phyloP scores from a whole-genome alignment of 2,888 invertebrate genomes.

The Calameuta filiformis region DNA sequence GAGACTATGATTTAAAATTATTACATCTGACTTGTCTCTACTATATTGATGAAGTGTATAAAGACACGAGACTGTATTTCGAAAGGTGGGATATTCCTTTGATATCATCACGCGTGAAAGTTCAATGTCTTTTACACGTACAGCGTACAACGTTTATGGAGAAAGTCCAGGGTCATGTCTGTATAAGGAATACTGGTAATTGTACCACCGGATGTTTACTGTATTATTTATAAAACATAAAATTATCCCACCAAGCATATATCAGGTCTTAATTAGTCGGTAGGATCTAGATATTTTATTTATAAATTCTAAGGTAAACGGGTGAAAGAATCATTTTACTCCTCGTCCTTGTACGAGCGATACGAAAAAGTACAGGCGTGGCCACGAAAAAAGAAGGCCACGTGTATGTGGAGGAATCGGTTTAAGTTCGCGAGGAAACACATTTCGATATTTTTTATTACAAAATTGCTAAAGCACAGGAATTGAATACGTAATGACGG shows the following conservation, averaged over 20 bases:
- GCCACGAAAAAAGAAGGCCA: background rate
- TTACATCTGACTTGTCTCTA: background rate
- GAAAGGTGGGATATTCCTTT: background rate
- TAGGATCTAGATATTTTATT: background rate
- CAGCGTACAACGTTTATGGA: background rate
- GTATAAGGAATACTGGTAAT: background rate
- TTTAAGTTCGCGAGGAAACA: background rate
- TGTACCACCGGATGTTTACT: background rate
- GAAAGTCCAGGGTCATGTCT: background rate
- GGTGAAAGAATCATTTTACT: background rate
- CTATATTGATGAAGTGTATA: background rate
- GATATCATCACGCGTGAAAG: background rate
- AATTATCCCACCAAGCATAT: background rate
- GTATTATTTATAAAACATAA: background rate
- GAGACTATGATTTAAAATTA: background rate
- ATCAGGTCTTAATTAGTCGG: background rate
- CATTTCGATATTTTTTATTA: background rate
- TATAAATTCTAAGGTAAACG: background rate
- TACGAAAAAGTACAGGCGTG: background rate
- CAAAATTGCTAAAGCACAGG: background rate
- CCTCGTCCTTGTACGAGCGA: background rate
- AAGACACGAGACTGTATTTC: background rate
- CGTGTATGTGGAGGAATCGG: background rate
- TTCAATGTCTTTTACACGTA: background rate
- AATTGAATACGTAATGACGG: background rate